These are phyloP conservation scores for Gadus macrocephalus DNA, from an alignment of 2,113 vertebrate species.

Conservation along the genomic window DNA sequence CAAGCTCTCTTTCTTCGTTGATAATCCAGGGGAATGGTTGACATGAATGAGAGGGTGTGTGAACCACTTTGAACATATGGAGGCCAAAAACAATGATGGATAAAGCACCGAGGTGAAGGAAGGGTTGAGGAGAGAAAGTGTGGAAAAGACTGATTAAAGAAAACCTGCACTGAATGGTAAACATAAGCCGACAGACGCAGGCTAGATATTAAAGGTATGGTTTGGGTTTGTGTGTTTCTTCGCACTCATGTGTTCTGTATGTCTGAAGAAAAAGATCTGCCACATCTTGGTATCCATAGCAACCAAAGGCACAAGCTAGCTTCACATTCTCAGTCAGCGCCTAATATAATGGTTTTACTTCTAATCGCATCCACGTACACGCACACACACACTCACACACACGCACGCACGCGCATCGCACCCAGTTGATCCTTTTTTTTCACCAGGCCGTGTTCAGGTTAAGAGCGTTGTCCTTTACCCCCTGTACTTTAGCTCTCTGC, in stretches of 20 bases:
- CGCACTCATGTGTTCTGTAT: neutral
- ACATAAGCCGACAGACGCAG: neutral
- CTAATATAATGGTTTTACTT: constrained; percentile 19
- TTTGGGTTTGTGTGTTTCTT: neutral
- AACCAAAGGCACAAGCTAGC: constrained; percentile 36
- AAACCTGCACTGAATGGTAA: neutral
- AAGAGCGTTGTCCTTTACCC: neutral
- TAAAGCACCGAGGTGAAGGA: neutral
- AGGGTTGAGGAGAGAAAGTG: neutral
- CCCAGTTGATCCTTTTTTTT: neutral
- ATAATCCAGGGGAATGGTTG: too few relatives aligned
- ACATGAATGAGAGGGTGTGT: too few relatives aligned
- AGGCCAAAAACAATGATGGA: neutral
- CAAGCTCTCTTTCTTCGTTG: too few relatives aligned
- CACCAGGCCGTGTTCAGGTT: neutral
- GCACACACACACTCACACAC: neutral
- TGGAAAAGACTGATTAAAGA: neutral
- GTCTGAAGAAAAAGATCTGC: constrained; percentile 9
- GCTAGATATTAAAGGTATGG: neutral
- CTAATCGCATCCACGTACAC: neutral
- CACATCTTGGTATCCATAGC: constrained; percentile 39
- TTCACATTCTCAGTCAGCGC: constrained; percentile 21
- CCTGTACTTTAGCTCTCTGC: neutral
- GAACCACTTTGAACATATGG: too few relatives aligned
- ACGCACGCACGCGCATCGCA: neutral